A percentile compares a stretch with the other conserved stretches of the same genome.
These are phyloP conservation scores for Apeira syringaria DNA, from an alignment of 2,888 invertebrate species.

Conservation along the genomic window DNA sequence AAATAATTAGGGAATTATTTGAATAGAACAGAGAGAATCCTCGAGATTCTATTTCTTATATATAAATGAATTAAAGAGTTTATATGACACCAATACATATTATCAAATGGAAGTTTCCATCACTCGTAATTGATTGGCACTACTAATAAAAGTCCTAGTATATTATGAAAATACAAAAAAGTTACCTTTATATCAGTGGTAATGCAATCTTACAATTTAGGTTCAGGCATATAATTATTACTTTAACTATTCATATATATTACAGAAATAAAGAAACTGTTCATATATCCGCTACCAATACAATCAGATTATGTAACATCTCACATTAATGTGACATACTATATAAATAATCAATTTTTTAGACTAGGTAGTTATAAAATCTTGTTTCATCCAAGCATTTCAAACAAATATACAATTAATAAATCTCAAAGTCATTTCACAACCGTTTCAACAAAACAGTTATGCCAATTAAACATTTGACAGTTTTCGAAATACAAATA, in stretches of 20 bases:
- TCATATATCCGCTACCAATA: constrained; percentile 18
- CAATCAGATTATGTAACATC: constrained; percentile 27
- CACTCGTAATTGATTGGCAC: constrained; percentile 65
- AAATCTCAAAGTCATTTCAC: constrained; percentile 68
- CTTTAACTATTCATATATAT: constrained; percentile 36
- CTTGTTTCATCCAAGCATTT: constrained; percentile 34
- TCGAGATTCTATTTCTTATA: constrained; percentile 52
- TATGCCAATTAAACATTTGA: constrained; percentile 37
- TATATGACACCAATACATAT: constrained; percentile 35
- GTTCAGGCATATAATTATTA: constrained; percentile 48
- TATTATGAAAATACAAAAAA: constrained; percentile 69
- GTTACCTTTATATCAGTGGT: constrained; percentile 22
- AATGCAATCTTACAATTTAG: constrained; percentile 38
- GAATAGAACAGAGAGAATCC: constrained; percentile 40
- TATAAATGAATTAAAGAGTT: constrained; percentile 31
- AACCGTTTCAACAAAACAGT: constrained; percentile 64
- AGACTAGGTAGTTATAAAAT: constrained; percentile 58
- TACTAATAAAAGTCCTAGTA: constrained; percentile 75
- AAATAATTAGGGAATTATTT: constrained; percentile 41
- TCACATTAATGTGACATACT: constrained; percentile 29
- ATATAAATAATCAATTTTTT: constrained; percentile 38
- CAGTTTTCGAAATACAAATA: constrained; percentile 38
- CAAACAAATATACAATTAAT: constrained; percentile 42
- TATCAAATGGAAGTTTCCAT: constrained; percentile 48
- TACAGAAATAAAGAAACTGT: constrained; percentile 35